Evolutionary conservation across 30 jellyfish, hydroid and myxozoan genomes (phyloP).

Genomic region (Hydractinia echinata): DNA sequence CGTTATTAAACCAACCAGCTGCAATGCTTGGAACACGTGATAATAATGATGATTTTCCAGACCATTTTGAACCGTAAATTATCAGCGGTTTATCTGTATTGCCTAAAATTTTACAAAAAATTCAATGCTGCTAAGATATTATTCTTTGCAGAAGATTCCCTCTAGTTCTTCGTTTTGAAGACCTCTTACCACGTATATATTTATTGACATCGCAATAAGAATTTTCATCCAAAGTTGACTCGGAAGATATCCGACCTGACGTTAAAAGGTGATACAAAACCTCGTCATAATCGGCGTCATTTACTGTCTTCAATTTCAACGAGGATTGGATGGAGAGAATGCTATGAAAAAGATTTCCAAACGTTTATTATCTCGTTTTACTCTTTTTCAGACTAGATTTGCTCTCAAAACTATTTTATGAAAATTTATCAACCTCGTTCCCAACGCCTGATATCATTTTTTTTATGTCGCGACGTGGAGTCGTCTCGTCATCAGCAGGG

Average conservation of each 20-base stretch:
- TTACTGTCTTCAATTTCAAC: constrained; percentile 9
- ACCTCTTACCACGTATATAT: constrained; percentile 9
- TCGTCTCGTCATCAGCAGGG: too few species aligned
- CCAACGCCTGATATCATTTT: too few species aligned
- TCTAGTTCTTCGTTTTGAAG: background rate
- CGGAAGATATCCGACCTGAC: background rate
- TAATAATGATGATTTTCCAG: constrained; percentile 10
- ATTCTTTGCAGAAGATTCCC: background rate
- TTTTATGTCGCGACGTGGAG: too few species aligned
- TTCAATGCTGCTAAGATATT: background rate
- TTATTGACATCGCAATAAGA: background rate
- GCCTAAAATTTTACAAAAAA: background rate
- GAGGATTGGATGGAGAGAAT: constrained; percentile 3
- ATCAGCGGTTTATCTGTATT: background rate
- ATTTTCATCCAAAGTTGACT: background rate
- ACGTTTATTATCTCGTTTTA: background rate
- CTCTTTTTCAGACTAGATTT: background rate
- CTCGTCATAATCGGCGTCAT: constrained; percentile 41
- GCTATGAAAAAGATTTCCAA: constrained; percentile 4
- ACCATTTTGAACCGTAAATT: constrained; percentile 1
- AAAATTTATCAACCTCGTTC: too few species aligned
- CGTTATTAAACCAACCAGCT: constrained; percentile 46
- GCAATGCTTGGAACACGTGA: constrained; percentile 30
- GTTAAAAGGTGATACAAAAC: constrained; percentile 9
- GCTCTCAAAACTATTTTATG: too few species aligned